phyloP scores from a whole-genome alignment of 2,888 invertebrate genomes.

The Caenorhabditis sp. region DNA sequence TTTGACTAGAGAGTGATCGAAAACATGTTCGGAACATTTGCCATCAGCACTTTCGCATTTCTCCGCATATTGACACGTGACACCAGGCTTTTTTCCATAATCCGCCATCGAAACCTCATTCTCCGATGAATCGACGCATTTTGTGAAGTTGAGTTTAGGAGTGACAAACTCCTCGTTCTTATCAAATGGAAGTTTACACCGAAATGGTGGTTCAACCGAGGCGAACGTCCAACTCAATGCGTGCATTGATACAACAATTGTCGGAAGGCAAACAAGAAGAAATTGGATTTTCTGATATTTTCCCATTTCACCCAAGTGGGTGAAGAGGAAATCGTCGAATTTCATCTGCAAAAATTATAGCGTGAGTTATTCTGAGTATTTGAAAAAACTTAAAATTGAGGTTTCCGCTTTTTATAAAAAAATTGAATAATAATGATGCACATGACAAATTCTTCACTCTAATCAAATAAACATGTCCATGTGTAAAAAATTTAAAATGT shows the following conservation, averaged over 20 bases:
- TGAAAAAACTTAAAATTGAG: no score
- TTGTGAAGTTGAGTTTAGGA: slow-evolving; percentile 27
- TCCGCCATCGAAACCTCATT: slow-evolving; percentile 16
- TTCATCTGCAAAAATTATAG: slow-evolving; percentile 60
- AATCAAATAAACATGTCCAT: no score
- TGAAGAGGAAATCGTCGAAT: slow-evolving; percentile 70
- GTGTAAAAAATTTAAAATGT: no score
- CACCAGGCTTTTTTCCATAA: slow-evolving; percentile 23
- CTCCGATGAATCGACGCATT: slow-evolving; percentile 38
- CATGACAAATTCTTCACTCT: no score
- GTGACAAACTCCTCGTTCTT: slow-evolving; percentile 43
- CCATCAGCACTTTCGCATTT: slow-evolving; percentile 17
- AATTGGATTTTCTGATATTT: slow-evolving; percentile 65
- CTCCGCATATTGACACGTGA: slow-evolving; percentile 42
- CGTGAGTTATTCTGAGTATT: no score
- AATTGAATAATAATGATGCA: no score
- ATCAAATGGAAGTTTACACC: slow-evolving; percentile 56
- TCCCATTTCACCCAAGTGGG: slow-evolving; percentile 70
- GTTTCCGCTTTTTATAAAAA: no score
- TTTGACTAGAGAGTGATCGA: slow-evolving; percentile 57
- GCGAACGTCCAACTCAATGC: slow-evolving; percentile 71
- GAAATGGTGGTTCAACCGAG: slow-evolving; percentile 59
- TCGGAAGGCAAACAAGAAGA: slow-evolving; percentile 67
- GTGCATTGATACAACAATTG: slow-evolving; percentile 70
- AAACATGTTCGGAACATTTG: slow-evolving; percentile 52